Evolutionary conservation across 2,113 vertebrate genomes (phyloP).

Genomic region (Alces alces): DNA sequence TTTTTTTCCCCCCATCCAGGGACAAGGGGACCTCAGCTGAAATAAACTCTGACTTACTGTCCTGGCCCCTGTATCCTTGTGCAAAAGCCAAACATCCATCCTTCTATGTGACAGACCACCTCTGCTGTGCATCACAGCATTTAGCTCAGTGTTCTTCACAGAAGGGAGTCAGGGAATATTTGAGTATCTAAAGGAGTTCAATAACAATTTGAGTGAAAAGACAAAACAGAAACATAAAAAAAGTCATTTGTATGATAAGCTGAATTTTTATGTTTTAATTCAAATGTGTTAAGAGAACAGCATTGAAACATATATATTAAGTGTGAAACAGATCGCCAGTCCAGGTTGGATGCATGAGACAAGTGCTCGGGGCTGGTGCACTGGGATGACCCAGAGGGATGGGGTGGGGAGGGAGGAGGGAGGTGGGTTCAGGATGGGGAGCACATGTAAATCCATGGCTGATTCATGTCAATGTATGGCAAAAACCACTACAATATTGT

Average conservation of each 20-base stretch:
- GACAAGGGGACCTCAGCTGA: not conserved
- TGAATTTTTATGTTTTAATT: not conserved
- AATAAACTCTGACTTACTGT: not conserved
- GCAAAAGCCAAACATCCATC: not conserved
- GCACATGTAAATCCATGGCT: too few species aligned
- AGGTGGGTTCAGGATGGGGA: too few species aligned
- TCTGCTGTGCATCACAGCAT: not conserved
- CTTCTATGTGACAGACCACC: fast-evolving
- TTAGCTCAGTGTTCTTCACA: not conserved
- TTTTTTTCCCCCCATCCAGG: not conserved
- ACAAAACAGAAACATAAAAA: not conserved
- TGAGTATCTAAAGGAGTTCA: not conserved
- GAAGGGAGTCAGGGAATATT: not conserved
- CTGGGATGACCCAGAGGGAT: too few species aligned
- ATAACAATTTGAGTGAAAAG: not conserved
- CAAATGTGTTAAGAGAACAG: not conserved
- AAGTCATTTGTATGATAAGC: not conserved
- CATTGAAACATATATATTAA: too few species aligned
- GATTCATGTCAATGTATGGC: too few species aligned
- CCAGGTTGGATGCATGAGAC: too few species aligned
- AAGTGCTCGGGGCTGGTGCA: too few species aligned
- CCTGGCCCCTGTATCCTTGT: not conserved
- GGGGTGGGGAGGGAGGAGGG: too few species aligned
- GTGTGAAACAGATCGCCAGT: too few species aligned
- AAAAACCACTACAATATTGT: too few species aligned